These are phyloP conservation scores for Noctua janthe DNA, from an alignment of 2,888 invertebrate species.

Conservation along the genomic window DNA sequence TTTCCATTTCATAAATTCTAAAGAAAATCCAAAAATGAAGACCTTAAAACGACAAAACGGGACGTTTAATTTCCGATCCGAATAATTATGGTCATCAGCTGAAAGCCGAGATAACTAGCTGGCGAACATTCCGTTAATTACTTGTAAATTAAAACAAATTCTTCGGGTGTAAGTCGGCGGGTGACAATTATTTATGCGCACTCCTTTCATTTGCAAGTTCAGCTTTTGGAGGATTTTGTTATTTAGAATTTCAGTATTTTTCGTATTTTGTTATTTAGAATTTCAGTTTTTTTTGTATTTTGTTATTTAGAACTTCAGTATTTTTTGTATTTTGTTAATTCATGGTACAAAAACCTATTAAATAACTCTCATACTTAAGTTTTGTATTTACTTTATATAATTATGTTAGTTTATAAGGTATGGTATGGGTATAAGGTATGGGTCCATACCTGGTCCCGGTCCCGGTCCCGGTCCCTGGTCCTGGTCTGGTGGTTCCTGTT, in stretches of 20 bases:
- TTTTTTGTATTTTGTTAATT: slow-evolving; percentile 4
- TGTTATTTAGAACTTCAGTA: slow-evolving; percentile 10
- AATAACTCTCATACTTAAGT: no score
- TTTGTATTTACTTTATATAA: no score
- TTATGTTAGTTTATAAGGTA: no score
- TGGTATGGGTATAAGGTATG: no score
- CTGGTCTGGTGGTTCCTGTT: no score
- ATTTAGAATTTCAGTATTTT: neutral
- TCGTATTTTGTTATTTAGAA: slow-evolving; percentile 1
- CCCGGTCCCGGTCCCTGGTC: no score
- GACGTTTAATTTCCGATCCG: slow-evolving; percentile 65
- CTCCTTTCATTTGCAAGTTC: slow-evolving; percentile 26
- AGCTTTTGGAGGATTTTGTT: slow-evolving; percentile 13
- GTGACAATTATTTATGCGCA: slow-evolving; percentile 61
- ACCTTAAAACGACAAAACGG: slow-evolving; percentile 34
- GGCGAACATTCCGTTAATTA: slow-evolving; percentile 64
- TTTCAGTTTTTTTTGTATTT: slow-evolving; percentile 5
- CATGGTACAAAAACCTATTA: neutral
- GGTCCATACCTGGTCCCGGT: no score
- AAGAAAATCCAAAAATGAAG: slow-evolving; percentile 41
- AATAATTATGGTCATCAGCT: slow-evolving; percentile 67
- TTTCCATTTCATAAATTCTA: slow-evolving; percentile 54
- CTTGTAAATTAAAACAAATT: slow-evolving; percentile 69
- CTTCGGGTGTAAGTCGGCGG: slow-evolving; percentile 32
- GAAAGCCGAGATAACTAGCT: slow-evolving; percentile 59